Conservation (phyloP, 2,797 vertebrate species). For the Sebastes hopkinsi region DNA sequence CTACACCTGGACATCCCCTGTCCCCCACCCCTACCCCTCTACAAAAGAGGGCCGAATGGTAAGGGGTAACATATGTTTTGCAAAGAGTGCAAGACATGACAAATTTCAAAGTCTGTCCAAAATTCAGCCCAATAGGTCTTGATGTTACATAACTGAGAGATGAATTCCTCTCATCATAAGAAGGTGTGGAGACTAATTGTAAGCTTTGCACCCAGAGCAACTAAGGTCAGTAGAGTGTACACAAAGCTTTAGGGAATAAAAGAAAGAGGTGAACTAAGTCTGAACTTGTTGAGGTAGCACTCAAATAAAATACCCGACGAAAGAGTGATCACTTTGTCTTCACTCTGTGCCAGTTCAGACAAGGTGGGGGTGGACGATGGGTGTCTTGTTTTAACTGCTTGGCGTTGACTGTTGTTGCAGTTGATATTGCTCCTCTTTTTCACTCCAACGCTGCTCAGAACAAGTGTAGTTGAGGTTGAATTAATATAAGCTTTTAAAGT, state of each 20-base stretch:
- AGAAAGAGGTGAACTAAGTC: conserved; percentile 32
- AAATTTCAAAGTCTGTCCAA: neutral
- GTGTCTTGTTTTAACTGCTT: neutral
- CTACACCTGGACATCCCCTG: no score
- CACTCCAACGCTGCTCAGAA: neutral
- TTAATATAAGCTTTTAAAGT: neutral
- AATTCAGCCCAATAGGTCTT: neutral
- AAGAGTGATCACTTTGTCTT: conserved; percentile 14
- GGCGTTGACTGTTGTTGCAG: neutral
- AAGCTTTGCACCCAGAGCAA: neutral
- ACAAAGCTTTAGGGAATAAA: conserved; percentile 12
- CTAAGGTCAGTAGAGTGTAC: conserved; percentile 15
- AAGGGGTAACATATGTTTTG: neutral
- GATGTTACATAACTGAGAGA: no score
- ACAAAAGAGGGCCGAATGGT: no score
- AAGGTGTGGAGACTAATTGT: neutral
- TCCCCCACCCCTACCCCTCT: no score
- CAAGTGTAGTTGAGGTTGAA: neutral
- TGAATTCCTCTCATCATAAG: neutral
- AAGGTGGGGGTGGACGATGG: neutral
- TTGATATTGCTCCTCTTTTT: neutral
- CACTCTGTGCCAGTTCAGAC: conserved; percentile 24
- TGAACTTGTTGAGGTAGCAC: conserved; percentile 40
- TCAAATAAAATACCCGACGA: neutral
- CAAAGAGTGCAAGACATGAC: neutral